A percentile compares a stretch with the other conserved stretches of the same genome.
Evolutionary conservation across 1,140 invertebrate genomes (phyloP).

Genomic region (Scaptomyza graminum): DNA sequence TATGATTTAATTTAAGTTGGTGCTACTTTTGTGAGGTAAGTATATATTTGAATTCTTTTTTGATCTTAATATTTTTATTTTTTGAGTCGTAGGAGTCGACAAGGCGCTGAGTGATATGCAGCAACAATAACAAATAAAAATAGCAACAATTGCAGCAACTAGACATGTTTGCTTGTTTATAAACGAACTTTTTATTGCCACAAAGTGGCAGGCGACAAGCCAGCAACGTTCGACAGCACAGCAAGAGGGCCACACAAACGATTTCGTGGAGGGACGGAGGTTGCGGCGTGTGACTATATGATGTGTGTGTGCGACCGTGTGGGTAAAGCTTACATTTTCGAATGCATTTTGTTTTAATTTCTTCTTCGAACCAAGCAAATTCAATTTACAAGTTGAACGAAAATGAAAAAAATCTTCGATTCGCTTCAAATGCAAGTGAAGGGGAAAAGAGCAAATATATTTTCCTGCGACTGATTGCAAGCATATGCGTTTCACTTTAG

Average conservation of each 20-base stretch:
- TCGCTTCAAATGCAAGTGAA: constrained; percentile 24
- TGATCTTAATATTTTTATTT: constrained; percentile 13
- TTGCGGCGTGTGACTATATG: neutral
- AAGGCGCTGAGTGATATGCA: constrained; percentile 69
- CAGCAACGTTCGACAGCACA: constrained; percentile 40
- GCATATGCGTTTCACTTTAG: neutral
- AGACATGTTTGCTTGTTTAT: constrained; percentile 70
- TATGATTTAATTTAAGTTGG: neutral
- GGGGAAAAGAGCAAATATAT: constrained; percentile 2
- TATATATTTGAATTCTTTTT: neutral
- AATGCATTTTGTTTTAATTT: constrained; percentile 27
- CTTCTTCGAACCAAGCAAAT: constrained; percentile 10
- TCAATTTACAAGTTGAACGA: constrained; percentile 38
- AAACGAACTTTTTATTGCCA: constrained; percentile 75
- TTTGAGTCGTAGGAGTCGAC: constrained; percentile 46
- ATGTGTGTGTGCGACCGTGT: constrained; percentile 19
- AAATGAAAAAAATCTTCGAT: constrained; percentile 15
- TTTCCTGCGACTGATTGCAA: neutral
- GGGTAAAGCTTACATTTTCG: constrained; percentile 37
- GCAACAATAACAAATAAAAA: constrained; percentile 42
- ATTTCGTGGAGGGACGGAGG: no score
- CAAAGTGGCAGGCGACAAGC: constrained; percentile 68
- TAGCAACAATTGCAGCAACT: constrained; percentile 5
- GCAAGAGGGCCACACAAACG: neutral
- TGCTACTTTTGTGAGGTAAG: neutral